Conservation (phyloP, 37 sponge, comb jelly and placozoan species). For the Halisarca cf. caerulea region DNA sequence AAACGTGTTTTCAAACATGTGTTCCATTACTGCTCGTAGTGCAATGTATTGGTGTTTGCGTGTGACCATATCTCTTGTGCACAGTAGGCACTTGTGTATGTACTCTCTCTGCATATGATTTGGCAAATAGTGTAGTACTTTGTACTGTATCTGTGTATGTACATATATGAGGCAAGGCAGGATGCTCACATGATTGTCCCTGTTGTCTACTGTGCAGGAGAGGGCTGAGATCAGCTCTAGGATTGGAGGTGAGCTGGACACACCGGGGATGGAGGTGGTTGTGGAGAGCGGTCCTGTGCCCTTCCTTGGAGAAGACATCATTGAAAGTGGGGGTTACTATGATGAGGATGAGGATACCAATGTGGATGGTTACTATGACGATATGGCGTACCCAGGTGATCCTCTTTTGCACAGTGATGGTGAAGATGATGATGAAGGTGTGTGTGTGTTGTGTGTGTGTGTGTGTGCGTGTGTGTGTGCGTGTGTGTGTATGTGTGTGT, state of each 20-base stretch:
- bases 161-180: too few relatives aligned
- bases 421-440: constrained; percentile 26
- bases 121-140: too few relatives aligned
- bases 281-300: constrained; percentile 35
- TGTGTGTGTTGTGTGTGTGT: neutral
- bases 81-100: too few relatives aligned
- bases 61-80: too few relatives aligned
- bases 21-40: too few relatives aligned
- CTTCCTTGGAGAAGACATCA: neutral
- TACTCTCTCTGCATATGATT: too few relatives aligned
- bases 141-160: too few relatives aligned
- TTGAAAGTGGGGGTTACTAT: neutral
- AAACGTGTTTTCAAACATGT: too few relatives aligned
- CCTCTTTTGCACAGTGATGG: constrained; percentile 40
- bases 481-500: constrained; percentile 1
- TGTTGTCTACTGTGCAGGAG: too few relatives aligned
- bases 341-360: neutral
- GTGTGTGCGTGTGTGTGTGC: neutral
- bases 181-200: too few relatives aligned
- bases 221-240: too few relatives aligned
- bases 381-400: constrained; percentile 42
- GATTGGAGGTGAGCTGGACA: neutral
- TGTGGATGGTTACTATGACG: constrained; percentile 30
- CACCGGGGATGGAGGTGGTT: constrained; percentile 10
- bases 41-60: too few relatives aligned